Evolutionary conservation across 2,113 vertebrate genomes (phyloP).

Genomic region (Peucedramus taeniatus): DNA sequence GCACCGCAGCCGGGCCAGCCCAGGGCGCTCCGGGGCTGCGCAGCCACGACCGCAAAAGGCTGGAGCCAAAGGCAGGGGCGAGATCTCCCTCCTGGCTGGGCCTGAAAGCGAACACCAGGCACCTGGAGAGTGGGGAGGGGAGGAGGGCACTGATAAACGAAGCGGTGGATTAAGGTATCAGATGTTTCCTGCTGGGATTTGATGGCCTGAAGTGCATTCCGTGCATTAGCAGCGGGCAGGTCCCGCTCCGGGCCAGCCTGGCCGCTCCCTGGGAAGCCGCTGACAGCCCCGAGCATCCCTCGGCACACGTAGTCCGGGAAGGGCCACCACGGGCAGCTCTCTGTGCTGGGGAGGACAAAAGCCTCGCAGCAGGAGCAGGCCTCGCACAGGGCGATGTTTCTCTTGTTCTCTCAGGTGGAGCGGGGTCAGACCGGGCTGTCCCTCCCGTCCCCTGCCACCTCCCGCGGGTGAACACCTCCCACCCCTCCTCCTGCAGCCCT

Average conservation of each 20-base stretch:
- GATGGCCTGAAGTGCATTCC: accelerated
- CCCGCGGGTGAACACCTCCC: neutral
- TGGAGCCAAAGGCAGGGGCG: neutral
- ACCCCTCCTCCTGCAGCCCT: neutral
- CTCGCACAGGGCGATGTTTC: neutral
- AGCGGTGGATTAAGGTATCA: neutral
- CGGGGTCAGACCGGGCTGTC: accelerated
- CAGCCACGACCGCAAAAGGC: neutral
- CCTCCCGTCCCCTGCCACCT: neutral
- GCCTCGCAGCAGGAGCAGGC: accelerated
- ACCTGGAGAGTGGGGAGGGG: neutral
- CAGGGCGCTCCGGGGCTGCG: neutral
- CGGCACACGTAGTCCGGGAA: accelerated
- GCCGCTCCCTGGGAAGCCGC: neutral
- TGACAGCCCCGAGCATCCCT: accelerated
- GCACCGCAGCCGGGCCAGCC: neutral
- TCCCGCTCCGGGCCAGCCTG: neutral
- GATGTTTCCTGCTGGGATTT: constrained; percentile 7
- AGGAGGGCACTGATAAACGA: neutral
- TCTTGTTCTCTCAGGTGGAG: too few species aligned
- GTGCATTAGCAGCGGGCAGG: accelerated
- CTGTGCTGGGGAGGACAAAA: neutral
- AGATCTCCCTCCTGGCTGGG: neutral
- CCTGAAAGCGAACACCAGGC: neutral
- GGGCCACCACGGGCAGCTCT: accelerated